Percentiles rank a stretch among this genome's conserved stretches.
Evolutionary conservation across 2,113 vertebrate genomes (phyloP).

Genomic region (Pyxicephalus adspersus): DNA sequence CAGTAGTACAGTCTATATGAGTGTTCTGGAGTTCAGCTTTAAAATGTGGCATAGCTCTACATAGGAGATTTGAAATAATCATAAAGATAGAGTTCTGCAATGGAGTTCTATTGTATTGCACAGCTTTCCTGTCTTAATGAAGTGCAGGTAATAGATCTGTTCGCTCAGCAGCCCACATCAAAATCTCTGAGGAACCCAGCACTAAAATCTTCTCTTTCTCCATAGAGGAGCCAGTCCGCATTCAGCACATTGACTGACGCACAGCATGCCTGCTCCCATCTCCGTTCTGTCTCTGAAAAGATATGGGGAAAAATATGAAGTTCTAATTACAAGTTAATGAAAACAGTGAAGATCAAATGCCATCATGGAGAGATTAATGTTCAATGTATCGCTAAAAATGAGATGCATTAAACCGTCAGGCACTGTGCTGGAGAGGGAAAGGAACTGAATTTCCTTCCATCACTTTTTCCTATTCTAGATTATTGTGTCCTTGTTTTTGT

Average conservation of each 20-base stretch:
- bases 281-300: slow-evolving; percentile 22
- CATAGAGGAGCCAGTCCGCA: not conserved
- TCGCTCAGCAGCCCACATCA: not conserved
- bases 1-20: no score
- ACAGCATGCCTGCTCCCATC: not conserved
- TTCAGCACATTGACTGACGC: not conserved
- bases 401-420: not conserved
- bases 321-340: slow-evolving; percentile 79
- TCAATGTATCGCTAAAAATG: slow-evolving; percentile 63
- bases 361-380: slow-evolving; percentile 76
- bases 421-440: not conserved
- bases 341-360: slow-evolving; percentile 74
- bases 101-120: not conserved
- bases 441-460: slow-evolving; percentile 40
- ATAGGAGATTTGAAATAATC: no score
- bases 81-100: no score
- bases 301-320: slow-evolving; percentile 58
- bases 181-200: not conserved
- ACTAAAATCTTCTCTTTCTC: not conserved
- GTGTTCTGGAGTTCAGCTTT: no score
- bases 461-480: slow-evolving; percentile 54
- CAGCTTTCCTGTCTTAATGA: slow-evolving; percentile 8
- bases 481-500: slow-evolving; percentile 59
- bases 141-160: slow-evolving; percentile 21
- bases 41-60: no score